Evolutionary conservation across 2,797 vertebrate genomes (phyloP), one percentile per base, ranked within the genome.

Genomic region (Amniataba percoides): DNA sequence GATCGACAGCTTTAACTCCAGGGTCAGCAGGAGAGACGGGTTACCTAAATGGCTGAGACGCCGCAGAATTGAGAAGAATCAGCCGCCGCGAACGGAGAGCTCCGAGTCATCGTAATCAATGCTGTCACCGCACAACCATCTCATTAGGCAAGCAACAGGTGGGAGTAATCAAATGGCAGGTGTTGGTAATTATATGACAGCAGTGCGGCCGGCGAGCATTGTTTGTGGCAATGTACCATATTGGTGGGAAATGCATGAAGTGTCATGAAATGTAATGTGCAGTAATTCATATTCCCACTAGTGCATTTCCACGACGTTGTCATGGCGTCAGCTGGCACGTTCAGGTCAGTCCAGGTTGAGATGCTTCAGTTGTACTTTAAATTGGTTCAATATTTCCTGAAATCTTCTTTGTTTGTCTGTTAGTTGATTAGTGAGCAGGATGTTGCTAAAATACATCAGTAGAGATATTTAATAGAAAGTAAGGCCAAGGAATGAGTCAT

Each of bases 101-200:
- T n/a, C 68, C 31, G 6, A 12, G 5, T n/a, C 12, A 73, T 59
- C 49, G 53, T 80, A 77, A 90, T 81, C 62, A 42, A 79, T 58
- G 58, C 21, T 74, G 84, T 88, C 85, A 77, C 61, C 1, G 2
- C 46, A 40, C 77, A 66, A 48, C 11, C 25, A 7, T 76, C 73
- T 81, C 80, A 65, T 85, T 74, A 85, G 71, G 53, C 40, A 21
- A 71, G 65, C 73, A 82, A 88, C 91, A 90, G 87, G 88, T 92
- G 90, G 7, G 21, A 51, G 72, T 63, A 67, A 89, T 91, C 83
- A 87, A 31, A 74, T 57, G 70, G 67, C 88, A 92, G 88, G 85
- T 92, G 91, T 80, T 69, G 63, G 61, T 80, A 75, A 92, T 92
- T 90, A 90, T 43, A 67, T 59, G 77, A 77, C 60, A 69, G 71